Evolutionary conservation across 2,113 vertebrate species (phyloP).

Genomic region (Jacana jacana): DNA sequence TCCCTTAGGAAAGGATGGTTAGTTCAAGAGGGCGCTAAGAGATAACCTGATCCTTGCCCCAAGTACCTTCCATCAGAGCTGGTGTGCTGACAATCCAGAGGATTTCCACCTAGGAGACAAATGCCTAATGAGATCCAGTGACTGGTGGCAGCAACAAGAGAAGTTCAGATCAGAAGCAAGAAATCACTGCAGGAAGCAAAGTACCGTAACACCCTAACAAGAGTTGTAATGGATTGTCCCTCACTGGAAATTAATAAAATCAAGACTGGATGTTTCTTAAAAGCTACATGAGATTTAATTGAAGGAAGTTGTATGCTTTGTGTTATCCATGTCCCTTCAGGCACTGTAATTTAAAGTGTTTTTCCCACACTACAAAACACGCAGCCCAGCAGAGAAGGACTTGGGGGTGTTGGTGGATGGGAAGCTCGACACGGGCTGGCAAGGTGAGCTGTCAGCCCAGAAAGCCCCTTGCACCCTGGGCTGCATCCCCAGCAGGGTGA

Average conservation of each 20-base stretch:
- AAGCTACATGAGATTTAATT: neutral
- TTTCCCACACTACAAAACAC: neutral
- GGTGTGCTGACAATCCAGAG: neutral
- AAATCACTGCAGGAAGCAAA: neutral
- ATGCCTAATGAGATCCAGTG: neutral
- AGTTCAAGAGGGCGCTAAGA: neutral
- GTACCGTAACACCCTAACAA: neutral
- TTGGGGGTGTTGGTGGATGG: neutral
- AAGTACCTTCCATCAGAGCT: rapidly evolving
- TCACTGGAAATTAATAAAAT: neutral
- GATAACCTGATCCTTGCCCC: neutral
- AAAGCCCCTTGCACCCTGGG: neutral
- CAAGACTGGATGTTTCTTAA: neutral
- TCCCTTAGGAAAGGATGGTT: neutral
- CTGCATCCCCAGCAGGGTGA: neutral
- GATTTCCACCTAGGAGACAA: neutral
- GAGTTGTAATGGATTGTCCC: neutral
- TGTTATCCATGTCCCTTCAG: rapidly evolving
- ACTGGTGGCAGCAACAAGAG: neutral
- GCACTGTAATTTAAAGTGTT: neutral
- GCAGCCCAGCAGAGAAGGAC: neutral
- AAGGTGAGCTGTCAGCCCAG: neutral
- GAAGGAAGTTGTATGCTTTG: neutral
- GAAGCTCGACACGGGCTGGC: neutral
- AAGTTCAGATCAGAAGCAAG: neutral